Percentiles rank a stretch among this genome's conserved stretches.
Conservation (phyloP, 2,113 vertebrate genomes). For the Ctenomys sociabilis region DNA sequence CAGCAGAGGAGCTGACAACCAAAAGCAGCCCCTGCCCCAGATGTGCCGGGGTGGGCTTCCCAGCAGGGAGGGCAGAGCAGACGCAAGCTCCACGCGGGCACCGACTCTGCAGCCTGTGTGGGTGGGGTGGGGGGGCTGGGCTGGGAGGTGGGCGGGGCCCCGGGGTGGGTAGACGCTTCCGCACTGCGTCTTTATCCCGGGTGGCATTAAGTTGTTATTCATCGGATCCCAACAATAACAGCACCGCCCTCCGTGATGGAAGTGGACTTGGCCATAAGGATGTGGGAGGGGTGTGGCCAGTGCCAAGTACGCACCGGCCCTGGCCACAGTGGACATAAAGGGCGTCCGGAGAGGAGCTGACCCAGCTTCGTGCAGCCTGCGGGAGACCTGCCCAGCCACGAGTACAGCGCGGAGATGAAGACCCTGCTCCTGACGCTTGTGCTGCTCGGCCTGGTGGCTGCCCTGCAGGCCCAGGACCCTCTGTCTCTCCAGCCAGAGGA, state of each 20-base stretch:
- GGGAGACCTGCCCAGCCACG: not conserved
- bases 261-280: not conserved
- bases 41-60: not conserved
- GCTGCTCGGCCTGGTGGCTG: not conserved
- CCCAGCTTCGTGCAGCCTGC: not conserved
- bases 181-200: not conserved
- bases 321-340: not conserved
- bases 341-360: accelerated
- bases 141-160: not conserved
- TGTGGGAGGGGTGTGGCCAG: not conserved
- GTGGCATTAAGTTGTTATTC: not conserved
- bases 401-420: not conserved
- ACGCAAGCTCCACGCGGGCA: not conserved
- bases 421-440: not conserved
- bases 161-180: not conserved
- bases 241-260: not conserved
- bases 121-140: too few species aligned
- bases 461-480: not conserved
- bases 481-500: not conserved
- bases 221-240: constrained; percentile 44
- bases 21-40: not conserved
- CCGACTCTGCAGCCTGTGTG: not conserved
- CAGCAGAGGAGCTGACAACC: not conserved
- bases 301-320: not conserved
- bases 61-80: not conserved